Percentiles rank a stretch among this genome's conserved stretches.
Evolutionary conservation across 2,888 invertebrate species (phyloP).

Genomic region (Atethmia centrago): DNA sequence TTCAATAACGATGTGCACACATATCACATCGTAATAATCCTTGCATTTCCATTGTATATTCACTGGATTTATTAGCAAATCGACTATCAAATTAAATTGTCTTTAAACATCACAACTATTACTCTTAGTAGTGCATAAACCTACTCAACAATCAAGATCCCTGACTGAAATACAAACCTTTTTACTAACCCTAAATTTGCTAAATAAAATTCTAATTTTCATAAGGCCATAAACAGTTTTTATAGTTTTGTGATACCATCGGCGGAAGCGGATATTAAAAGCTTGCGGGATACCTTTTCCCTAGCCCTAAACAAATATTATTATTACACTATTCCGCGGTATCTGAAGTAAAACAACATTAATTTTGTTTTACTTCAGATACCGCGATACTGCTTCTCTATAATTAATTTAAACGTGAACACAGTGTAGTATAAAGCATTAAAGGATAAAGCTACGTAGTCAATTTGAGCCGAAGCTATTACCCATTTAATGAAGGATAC

Average conservation of each 20-base stretch:
- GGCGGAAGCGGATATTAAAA: constrained; percentile 59
- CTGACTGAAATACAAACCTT: neutral
- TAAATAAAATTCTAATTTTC: constrained; percentile 23
- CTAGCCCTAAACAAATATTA: constrained; percentile 42
- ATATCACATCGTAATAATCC: neutral
- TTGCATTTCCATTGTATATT: constrained; percentile 3
- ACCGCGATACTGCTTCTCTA: constrained; percentile 28
- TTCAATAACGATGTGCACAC: neutral
- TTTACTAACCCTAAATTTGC: neutral
- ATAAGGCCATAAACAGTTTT: constrained; percentile 37
- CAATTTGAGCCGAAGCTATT: constrained; percentile 78
- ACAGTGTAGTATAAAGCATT: constrained; percentile 41
- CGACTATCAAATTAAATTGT: neutral
- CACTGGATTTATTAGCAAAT: constrained; percentile 2
- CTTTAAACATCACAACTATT: neutral
- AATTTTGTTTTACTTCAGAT: too few species aligned
- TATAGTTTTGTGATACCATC: constrained; percentile 34
- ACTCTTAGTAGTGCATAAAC: neutral
- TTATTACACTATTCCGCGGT: constrained; percentile 42
- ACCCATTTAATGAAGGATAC: constrained; percentile 81
- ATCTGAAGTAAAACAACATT: constrained; percentile 45
- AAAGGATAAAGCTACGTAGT: constrained; percentile 72
- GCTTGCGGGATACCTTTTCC: constrained; percentile 45
- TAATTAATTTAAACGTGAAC: constrained; percentile 56
- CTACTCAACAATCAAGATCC: neutral